These are phyloP conservation scores for Psilopogon haemacephalus DNA, from an alignment of 2,113 vertebrate species.

Conservation along the genomic window DNA sequence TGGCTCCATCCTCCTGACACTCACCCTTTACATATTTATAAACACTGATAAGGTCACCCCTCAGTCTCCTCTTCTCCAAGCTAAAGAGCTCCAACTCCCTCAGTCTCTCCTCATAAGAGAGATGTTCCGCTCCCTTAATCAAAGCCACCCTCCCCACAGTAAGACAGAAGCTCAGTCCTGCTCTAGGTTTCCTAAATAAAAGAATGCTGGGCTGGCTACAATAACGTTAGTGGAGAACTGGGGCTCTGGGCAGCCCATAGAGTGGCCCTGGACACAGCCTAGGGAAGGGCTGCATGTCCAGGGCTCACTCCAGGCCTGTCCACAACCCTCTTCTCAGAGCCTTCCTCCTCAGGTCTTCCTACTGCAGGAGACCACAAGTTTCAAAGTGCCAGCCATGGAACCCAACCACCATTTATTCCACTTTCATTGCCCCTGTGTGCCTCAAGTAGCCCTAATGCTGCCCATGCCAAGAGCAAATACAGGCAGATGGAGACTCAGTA, in stretches of 20 bases:
- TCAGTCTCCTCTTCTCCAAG: too few species aligned
- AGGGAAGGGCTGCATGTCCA: background rate
- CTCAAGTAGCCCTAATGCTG: fast-evolving
- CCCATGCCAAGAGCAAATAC: fast-evolving
- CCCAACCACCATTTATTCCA: background rate
- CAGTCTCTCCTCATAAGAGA: too few species aligned
- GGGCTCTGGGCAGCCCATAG: background rate
- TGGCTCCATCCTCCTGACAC: too few species aligned
- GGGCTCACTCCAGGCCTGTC: background rate
- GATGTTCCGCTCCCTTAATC: too few species aligned
- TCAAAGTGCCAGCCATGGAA: fast-evolving
- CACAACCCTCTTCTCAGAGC: background rate
- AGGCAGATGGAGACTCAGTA: background rate
- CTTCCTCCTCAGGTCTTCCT: background rate
- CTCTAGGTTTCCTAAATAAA: background rate
- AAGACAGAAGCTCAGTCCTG: background rate
- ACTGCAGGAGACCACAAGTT: background rate
- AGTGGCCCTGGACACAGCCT: background rate
- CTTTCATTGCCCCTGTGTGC: fast-evolving
- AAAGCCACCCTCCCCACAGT: background rate
- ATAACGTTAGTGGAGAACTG: background rate
- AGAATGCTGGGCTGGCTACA: background rate
- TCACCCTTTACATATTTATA: too few species aligned
- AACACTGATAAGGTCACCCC: too few species aligned
- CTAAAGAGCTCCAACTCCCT: too few species aligned